Evolutionary conservation across 64 coral and sea anemone genomes (phyloP).

Genomic region (Pocillopora damicornis): DNA sequence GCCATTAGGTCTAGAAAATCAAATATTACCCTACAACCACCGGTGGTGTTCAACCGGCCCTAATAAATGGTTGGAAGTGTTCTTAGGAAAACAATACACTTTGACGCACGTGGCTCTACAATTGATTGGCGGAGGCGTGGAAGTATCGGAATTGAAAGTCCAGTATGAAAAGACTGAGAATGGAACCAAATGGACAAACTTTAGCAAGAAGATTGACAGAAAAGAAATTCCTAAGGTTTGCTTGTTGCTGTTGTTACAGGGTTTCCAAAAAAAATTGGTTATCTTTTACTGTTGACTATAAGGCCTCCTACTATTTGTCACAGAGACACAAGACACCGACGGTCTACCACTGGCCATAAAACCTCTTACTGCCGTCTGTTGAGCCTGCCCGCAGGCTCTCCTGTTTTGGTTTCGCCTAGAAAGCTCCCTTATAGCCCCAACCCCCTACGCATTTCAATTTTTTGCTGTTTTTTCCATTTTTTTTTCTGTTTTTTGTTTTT

Average conservation of each 20-base stretch:
- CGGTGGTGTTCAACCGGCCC: not conserved
- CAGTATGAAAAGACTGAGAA: not conserved
- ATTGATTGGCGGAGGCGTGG: not conserved
- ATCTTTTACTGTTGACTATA: too few species aligned
- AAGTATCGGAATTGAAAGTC: not conserved
- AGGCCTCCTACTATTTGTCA: too few species aligned
- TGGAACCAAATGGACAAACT: not conserved
- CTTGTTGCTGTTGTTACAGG: not conserved
- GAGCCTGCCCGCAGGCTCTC: too few species aligned
- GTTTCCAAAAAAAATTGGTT: too few species aligned
- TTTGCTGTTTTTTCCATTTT: not conserved
- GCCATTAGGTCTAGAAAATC: not conserved
- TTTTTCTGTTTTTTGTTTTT: not conserved
- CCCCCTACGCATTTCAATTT: not conserved
- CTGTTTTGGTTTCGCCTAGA: too few species aligned
- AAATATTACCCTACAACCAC: not conserved
- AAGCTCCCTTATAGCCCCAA: too few species aligned
- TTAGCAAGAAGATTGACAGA: not conserved
- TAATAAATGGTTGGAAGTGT: conserved; percentile 9
- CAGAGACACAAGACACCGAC: too few species aligned
- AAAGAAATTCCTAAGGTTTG: not conserved
- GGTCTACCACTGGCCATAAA: too few species aligned
- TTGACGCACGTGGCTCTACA: conserved; percentile 1
- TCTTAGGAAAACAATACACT: conserved; percentile 8
- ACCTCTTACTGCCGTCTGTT: too few species aligned